Percentiles rank a stretch among this genome's conserved stretches.
These are phyloP conservation scores for Dicaeum eximium DNA, from an alignment of 2,113 vertebrate species.

Conservation along the genomic window DNA sequence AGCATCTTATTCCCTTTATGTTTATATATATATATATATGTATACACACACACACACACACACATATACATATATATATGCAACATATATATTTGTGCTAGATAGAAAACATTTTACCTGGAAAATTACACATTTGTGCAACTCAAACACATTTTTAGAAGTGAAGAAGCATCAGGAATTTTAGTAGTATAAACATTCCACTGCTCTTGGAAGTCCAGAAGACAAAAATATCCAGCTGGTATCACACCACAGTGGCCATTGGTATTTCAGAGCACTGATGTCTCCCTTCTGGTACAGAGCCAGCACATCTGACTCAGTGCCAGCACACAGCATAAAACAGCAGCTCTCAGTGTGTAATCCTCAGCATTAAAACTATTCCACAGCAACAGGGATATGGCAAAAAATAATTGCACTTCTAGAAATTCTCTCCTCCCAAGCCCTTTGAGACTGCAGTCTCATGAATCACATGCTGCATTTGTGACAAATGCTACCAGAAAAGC, in stretches of 20 bases:
- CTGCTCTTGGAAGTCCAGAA: background rate
- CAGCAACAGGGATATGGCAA: background rate
- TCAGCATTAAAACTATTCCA: background rate
- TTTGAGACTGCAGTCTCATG: background rate
- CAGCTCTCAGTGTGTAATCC: background rate
- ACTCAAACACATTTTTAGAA: background rate
- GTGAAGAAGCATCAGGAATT: background rate
- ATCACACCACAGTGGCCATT: background rate
- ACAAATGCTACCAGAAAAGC: background rate
- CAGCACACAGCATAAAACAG: background rate
- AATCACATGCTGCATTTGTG: background rate
- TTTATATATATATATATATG: background rate
- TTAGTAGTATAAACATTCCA: background rate
- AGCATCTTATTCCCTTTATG: background rate
- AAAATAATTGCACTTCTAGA: slow-evolving; percentile 6
- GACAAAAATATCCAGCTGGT: background rate
- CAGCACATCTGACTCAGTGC: background rate
- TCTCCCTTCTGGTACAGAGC: background rate
- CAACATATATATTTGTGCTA: too few species aligned
- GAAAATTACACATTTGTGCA: background rate
- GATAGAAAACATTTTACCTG: background rate
- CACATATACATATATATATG: background rate
- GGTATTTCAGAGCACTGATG: background rate
- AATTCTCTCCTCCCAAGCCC: slow-evolving; percentile 3
- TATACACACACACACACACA: too few species aligned